phyloP scores from a whole-genome alignment of 2,888 invertebrate genomes.

The Eupeodes latifasciatus region DNA sequence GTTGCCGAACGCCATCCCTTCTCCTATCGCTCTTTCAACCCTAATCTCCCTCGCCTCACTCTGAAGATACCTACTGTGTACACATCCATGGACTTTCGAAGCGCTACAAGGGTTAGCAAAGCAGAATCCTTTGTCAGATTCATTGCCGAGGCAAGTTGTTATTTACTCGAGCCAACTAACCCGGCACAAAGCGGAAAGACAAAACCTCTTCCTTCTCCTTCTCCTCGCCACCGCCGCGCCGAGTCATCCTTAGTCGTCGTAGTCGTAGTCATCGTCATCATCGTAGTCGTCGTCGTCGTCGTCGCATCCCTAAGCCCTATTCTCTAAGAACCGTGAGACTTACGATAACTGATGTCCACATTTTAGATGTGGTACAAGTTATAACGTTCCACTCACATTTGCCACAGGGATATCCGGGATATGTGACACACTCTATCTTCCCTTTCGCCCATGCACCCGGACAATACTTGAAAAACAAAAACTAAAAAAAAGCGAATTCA shows the following conservation, averaged over 20 bases:
- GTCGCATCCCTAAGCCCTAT: conserved; percentile 9
- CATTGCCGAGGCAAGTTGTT: conserved; percentile 72
- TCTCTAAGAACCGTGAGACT: conserved; percentile 49
- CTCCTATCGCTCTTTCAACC: background rate
- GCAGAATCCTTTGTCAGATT: conserved; percentile 63
- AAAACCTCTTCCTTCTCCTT: conserved; percentile 18
- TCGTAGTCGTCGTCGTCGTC: background rate
- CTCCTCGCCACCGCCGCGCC: too few relatives aligned
- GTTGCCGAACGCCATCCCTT: background rate
- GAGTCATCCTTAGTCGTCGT: background rate
- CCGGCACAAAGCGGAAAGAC: conserved; percentile 57
- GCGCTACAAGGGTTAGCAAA: conserved; percentile 59
- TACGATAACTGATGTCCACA: conserved; percentile 70
- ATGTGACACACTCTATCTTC: conserved; percentile 35
- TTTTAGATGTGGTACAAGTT: conserved; percentile 58
- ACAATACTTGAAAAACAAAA: background rate
- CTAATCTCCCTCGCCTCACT: background rate
- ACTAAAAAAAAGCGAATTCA: conserved; percentile 1
- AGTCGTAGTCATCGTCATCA: too few relatives aligned
- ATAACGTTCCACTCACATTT: conserved; percentile 41
- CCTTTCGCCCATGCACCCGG: conserved; percentile 18
- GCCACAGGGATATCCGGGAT: conserved; percentile 28
- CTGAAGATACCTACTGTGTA: conserved; percentile 1
- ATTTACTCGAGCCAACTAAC: conserved; percentile 71
- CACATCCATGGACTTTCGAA: conserved; percentile 47